Conservation (phyloP, 2,113 vertebrate genomes). For the Crocuta crocuta region DNA sequence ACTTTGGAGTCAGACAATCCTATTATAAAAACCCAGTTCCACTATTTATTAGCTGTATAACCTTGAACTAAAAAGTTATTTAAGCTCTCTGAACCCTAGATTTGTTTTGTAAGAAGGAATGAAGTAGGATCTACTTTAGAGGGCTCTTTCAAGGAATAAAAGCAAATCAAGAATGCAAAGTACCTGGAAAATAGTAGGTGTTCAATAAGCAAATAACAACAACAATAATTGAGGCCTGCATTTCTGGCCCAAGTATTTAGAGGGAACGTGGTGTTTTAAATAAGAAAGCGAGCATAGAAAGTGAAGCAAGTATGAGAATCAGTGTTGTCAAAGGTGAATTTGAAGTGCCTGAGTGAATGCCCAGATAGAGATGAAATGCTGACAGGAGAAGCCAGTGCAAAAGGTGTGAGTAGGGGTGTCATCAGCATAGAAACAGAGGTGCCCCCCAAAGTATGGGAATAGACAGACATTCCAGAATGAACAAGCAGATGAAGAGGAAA, state of each 20-base stretch:
- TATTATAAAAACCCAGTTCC: not conserved
- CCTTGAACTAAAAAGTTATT: conserved; percentile 25
- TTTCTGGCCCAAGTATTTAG: conserved; percentile 23
- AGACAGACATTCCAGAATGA: not conserved
- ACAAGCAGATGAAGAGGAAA: not conserved
- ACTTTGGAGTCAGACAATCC: conserved; percentile 52
- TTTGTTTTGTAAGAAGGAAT: not conserved
- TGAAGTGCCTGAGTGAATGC: not conserved
- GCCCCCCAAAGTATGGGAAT: not conserved
- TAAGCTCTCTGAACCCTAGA: conserved; percentile 24
- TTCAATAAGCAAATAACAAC: conserved; percentile 12
- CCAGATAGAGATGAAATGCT: not conserved
- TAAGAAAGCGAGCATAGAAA: not conserved
- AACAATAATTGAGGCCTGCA: not conserved
- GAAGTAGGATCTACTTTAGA: not conserved
- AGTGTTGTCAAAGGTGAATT: not conserved
- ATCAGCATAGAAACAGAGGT: not conserved
- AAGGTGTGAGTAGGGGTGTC: not conserved
- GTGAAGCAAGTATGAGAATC: not conserved
- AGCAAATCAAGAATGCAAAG: conserved; percentile 34
- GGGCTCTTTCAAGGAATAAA: conserved; percentile 24
- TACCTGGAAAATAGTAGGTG: not conserved
- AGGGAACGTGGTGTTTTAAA: not conserved
- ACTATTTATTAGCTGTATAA: conserved; percentile 6
- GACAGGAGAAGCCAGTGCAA: not conserved